Base-by-base conservation (phyloP, 1,140 invertebrate species). In the Papilio aristodemus region DNA sequence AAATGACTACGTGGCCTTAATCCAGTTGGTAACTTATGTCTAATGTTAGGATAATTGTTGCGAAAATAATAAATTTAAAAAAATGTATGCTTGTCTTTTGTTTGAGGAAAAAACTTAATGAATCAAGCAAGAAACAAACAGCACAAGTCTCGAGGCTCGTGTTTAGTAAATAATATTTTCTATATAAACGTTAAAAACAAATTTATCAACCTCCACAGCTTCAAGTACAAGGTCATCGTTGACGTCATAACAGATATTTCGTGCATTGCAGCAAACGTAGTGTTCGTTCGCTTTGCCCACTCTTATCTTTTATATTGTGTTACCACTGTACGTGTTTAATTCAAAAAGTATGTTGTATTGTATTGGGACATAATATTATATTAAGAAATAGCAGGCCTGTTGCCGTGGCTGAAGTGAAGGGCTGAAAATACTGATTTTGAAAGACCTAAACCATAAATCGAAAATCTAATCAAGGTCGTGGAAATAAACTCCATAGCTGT, bases 201-300 rank as follows among this genome's bases (percentile, higher is more conserved):
- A 60, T 68, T 72, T 75, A 80, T 76, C 68, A 73, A 67, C 67
- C 71, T 75, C 64, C 64, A 62, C 74, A 78, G 73, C 72, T 79
- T 75, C 70, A 81, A 78, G 67, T 78, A 84, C 81, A 84, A 87
- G 85, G 85, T 76, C 77, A 54, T 22, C 19, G 72, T 62, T 81
- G 80, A 85, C 84, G 85, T 85, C 81, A 84, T 71, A 72, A 72
- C 73, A 75, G 71, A 73, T 74, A 76, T 77, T 77, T 74, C 73
- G 73, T 71, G 70, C 71, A 78, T 72, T 71, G 73, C 77, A 70
- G 70, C 76, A 71, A 73, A 46, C 71, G 67, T 59, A 73, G 63
- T 50, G 36, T 50, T 66, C 41, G 27, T 66, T 66, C 39, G n/a
- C 43, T 50, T 17, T 66, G 39, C 22, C 13, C 25, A 46, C 43